Base-by-base conservation (phyloP, 2,797 vertebrate species). In the Carcharodon carcharias region DNA sequence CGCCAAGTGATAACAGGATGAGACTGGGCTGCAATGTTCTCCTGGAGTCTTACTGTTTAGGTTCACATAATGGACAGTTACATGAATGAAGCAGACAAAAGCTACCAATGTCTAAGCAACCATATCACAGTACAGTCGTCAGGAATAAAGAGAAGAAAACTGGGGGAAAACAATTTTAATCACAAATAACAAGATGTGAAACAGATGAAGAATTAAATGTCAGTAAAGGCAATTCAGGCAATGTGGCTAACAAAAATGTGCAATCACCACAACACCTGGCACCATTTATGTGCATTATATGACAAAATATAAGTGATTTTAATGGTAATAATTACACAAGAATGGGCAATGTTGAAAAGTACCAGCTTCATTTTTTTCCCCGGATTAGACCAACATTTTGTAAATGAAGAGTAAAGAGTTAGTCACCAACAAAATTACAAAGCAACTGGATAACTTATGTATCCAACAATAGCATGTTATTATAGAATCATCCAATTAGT, bases 231-330 rank as follows among this genome's bases (percentile, higher is more conserved):
- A 92, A 92, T 63, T 63, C 40, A 63, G 89, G 63, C 58, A n/a
- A n/a, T n/a, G 16, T 63, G 56, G 89, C 89, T 31, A 56, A 58
- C 88, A 58, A 91, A 89, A 91, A 35, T n/a, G 40, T 85, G 56
- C 35, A 92, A 92, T 63, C 89, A 3, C 88, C 88, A 58, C 31
- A 63, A 63, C 56, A 63, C 58, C 31, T 63, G 56, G 91, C 18
- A 65, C 45, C 61, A 67, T 45, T 93, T 93, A 93, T 45, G 18
- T 26, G n/a, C 91, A 91, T 16, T 61, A 61, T 61, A 3, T 91
- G 88, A 91, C 88, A 93, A 93, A 93, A 65, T 65, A 65, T 6
- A 92, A 65, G 63, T 63, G 65, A 65, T 67, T 91, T 93, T 23
- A 67, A 45, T 65, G n/a, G 61, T 3, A 93, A 93, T 35, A 67